These are phyloP conservation scores for Gnathonemus echidnorhynchus DNA, from an alignment of 2,113 vertebrate genomes.

Conservation along the genomic window DNA sequence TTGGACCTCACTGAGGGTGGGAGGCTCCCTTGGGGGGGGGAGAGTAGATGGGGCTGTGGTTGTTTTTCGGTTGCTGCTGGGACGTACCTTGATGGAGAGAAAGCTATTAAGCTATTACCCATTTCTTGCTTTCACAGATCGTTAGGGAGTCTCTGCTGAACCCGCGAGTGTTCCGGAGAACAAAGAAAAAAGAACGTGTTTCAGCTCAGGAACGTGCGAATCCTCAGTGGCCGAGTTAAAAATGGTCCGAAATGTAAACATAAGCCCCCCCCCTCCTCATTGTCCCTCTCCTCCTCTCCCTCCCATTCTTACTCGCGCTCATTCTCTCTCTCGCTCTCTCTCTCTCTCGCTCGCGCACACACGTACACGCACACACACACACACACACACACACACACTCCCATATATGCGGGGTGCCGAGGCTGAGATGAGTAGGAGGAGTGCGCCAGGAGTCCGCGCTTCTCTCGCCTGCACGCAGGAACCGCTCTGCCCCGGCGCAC, in stretches of 20 bases:
- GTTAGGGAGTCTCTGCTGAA: background rate
- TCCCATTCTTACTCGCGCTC: background rate
- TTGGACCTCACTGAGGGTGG: background rate
- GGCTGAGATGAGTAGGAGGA: constrained; percentile 20
- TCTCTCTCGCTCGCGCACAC: background rate
- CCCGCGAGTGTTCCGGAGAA: background rate
- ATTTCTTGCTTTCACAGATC: constrained; percentile 1
- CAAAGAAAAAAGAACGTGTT: background rate
- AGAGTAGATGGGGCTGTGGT: background rate
- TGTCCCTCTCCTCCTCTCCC: constrained; percentile 8
- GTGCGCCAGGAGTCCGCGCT: background rate
- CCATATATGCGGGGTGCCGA: background rate
- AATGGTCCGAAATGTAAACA: constrained; percentile 21
- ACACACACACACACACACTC: constrained; percentile 17
- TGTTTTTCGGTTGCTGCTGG: background rate
- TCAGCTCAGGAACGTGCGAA: background rate
- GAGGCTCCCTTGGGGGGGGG: background rate
- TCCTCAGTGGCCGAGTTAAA: constrained; percentile 3
- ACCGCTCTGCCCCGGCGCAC: background rate
- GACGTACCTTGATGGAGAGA: constrained; percentile 5
- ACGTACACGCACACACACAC: constrained; percentile 2
- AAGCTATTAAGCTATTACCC: constrained; percentile 3
- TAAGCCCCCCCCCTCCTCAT: background rate
- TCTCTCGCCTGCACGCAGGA: constrained; percentile 9
- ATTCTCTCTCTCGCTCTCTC: background rate